Evolutionary conservation across 2,888 invertebrate genomes (phyloP).

Genomic region (Clepsis dumicolana): DNA sequence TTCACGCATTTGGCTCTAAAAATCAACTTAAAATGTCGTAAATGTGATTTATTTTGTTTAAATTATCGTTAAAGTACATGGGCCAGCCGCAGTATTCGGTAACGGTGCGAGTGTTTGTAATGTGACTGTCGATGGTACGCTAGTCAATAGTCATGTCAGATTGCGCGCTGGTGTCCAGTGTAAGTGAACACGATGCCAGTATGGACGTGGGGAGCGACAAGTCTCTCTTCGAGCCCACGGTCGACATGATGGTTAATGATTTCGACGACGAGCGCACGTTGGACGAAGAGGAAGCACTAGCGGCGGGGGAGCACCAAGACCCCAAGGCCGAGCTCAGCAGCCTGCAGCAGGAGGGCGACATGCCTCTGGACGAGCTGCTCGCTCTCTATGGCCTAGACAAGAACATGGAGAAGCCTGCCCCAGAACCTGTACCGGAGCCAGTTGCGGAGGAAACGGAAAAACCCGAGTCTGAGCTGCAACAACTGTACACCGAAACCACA

Average conservation of each 20-base stretch:
- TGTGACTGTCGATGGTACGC: conserved; percentile 61
- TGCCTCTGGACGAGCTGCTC: conserved; percentile 97
- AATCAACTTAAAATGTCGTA: conserved; percentile 62
- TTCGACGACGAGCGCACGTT: conserved; percentile 98
- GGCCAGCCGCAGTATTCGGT: conserved; percentile 53
- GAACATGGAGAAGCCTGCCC: conserved; percentile 74
- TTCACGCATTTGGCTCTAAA: conserved; percentile 57
- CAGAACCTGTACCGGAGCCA: conserved; percentile 67
- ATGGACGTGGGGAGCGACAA: conserved; percentile 85
- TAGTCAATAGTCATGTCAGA: conserved; percentile 80
- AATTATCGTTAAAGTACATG: conserved; percentile 55
- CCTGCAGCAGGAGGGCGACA: conserved; percentile 97
- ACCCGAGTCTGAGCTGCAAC: conserved; percentile 80
- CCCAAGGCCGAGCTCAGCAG: conserved; percentile 95
- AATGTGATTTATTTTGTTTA: conserved; percentile 65
- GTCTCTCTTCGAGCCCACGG: conserved; percentile 94
- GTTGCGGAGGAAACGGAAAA: conserved; percentile 76
- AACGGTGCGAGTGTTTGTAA: conserved; percentile 68
- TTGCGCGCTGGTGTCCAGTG: conserved; percentile 84
- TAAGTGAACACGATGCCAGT: conserved; percentile 84
- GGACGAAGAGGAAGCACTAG: conserved; percentile 98
- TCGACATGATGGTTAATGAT: conserved; percentile 99
- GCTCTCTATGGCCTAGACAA: conserved; percentile 94
- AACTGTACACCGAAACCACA: conserved; percentile 73
- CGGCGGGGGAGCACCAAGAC: conserved; percentile 94